phyloP scores from a whole-genome alignment of 2,888 invertebrate genomes.

The Cremastobaeus sp. region DNA sequence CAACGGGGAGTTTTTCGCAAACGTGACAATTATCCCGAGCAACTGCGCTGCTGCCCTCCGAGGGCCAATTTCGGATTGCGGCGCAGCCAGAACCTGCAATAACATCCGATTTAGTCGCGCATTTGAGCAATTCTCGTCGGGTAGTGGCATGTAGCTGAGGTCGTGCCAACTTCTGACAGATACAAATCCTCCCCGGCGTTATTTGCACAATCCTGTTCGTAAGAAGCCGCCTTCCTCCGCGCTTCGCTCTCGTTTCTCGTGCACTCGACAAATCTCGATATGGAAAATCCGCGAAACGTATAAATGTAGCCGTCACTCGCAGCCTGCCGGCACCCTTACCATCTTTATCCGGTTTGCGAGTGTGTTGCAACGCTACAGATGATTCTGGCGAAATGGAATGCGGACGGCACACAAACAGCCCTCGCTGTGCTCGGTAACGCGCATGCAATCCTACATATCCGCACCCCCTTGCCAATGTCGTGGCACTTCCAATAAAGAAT shows the following conservation, averaged over 20 bases:
- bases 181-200: slow-evolving; percentile 73
- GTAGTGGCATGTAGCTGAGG: slow-evolving; percentile 63
- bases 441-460: slow-evolving; percentile 42
- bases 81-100: slow-evolving; percentile 13
- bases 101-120: slow-evolving; percentile 66
- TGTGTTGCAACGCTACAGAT: slow-evolving; percentile 57
- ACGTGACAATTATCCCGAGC: slow-evolving; percentile 32
- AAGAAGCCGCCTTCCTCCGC: slow-evolving; percentile 42
- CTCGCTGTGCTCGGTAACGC: slow-evolving; percentile 9
- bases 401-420: slow-evolving; percentile 30
- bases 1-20: not conserved
- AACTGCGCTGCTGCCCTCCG: not conserved
- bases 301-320: slow-evolving; percentile 77
- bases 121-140: slow-evolving; percentile 64
- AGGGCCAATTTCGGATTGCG: slow-evolving; percentile 9
- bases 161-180: slow-evolving; percentile 72
- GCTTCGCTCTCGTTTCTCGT: slow-evolving; percentile 43
- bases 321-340: slow-evolving; percentile 71
- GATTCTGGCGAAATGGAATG: slow-evolving; percentile 50
- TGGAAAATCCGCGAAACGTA: slow-evolving; percentile 76
- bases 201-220: slow-evolving; percentile 70
- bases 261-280: slow-evolving; percentile 76
- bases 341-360: slow-evolving; percentile 67
- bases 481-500: slow-evolving; percentile 56
- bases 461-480: slow-evolving; percentile 44